These are phyloP conservation scores for Calliphora vicina DNA, from an alignment of 1,140 invertebrate genomes.

Conservation along the genomic window DNA sequence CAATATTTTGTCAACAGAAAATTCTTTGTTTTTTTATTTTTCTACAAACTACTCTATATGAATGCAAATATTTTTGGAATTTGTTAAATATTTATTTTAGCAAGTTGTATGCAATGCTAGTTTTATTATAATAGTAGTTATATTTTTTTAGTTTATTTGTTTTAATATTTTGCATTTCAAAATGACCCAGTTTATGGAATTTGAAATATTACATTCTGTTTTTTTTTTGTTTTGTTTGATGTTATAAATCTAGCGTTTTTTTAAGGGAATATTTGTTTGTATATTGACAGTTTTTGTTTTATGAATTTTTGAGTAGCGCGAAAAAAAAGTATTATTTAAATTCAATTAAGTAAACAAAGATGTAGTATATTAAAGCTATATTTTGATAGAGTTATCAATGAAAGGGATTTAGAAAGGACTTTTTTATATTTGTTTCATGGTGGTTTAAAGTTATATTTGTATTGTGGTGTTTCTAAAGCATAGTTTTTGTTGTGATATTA, in stretches of 20 bases:
- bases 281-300: background rate
- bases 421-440: background rate
- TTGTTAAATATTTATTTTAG: background rate
- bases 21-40: background rate
- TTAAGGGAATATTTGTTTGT: background rate
- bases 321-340: background rate
- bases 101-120: background rate
- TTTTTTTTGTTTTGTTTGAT: background rate
- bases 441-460: background rate
- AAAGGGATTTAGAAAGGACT: background rate
- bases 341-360: background rate
- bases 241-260: background rate
- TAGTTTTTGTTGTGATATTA: background rate
- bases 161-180: background rate
- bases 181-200: background rate
- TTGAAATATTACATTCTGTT: background rate
- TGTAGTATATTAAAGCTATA: background rate
- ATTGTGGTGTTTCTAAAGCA: background rate
- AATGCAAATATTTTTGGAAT: background rate
- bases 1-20: background rate
- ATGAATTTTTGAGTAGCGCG: background rate
- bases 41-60: background rate
- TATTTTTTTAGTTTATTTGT: background rate
- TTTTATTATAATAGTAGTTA: too few relatives aligned
- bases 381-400: background rate